Base-by-base conservation (phyloP, 2,797 vertebrate species). In the Fundulus diaphanus region DNA sequence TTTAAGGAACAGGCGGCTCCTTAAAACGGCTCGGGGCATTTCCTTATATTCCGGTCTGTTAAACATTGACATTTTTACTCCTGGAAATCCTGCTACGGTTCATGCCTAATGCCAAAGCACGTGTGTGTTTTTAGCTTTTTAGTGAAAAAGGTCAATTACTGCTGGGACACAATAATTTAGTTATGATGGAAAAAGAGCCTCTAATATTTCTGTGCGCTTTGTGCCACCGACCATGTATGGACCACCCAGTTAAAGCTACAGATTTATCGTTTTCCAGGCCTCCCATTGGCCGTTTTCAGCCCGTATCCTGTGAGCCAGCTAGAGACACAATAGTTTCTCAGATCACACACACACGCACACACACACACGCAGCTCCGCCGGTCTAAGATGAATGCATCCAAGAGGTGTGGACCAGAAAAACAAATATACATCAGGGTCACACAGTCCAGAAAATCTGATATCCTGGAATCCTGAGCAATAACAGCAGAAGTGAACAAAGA, bases 381-480 rank as follows among this genome's bases (percentile, higher is more conserved):
- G 78, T 69, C 42, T 81, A 69, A 82, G 86, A 75, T 91, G 40
- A 88, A 85, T 72, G 68, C 61, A 82, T 80, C 77, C 71, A 78
- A 79, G 73, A 84, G 90, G 80, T 85, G 88, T 85, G 81, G 79
- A 82, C 68, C 80, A 82, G 85, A 73, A 90, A 88, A 81, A 84
- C 65, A 82, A 74, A 67, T 27, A 44, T 67, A n/a, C 63, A 67
- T 67, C 37, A 67, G 37, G 37, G n/a, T 84, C 83, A 86, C 8
- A 54, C 35, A 61, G 66, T 51, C 18, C 59, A n/a, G 24, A 16
- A 16, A 66, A 44, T 85, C 82, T 78, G 63, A 85, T 70, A 51
- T 72, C 8, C 35, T 71, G 73, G 73, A 87, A 78, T 82, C 85
- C 27, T 35, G 81, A 85, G 79, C 15, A 74, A 37, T 79, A 42